phyloP scores from a whole-genome alignment of 2,888 invertebrate genomes.

The Pecten maximus region DNA sequence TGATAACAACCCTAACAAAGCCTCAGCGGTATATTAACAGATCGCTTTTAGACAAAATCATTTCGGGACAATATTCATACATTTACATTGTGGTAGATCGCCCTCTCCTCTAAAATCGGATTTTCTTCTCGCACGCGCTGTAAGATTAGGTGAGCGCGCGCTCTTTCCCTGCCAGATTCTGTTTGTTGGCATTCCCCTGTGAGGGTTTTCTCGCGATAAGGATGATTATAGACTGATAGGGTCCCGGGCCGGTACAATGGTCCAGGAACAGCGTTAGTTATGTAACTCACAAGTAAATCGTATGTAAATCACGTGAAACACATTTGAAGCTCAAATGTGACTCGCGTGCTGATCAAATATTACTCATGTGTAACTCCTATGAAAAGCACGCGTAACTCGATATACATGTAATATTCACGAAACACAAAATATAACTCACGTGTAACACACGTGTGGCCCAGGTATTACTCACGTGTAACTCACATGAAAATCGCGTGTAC shows the following conservation, averaged over 20 bases:
- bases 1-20: neutral
- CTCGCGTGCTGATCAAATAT: too few relatives aligned
- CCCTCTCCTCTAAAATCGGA: neutral
- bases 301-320: neutral
- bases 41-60: neutral
- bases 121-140: slow-evolving; percentile 1
- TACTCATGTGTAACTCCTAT: too few relatives aligned
- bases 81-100: neutral
- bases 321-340: too few relatives aligned
- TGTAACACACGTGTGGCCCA: too few relatives aligned
- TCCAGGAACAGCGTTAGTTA: too few relatives aligned
- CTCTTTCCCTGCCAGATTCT: neutral
- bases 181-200: neutral
- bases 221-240: slow-evolving; percentile 14
- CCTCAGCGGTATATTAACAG: neutral
- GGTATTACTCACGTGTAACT: too few relatives aligned
- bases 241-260: too few relatives aligned
- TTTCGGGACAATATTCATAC: neutral
- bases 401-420: too few relatives aligned
- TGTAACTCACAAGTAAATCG: neutral
- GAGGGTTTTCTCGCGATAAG: neutral
- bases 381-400: too few relatives aligned
- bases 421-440: too few relatives aligned
- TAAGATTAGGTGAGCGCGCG: neutral
- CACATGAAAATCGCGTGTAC: too few relatives aligned